phyloP scores from a whole-genome alignment of 2,797 vertebrate genomes.

The Chiroxiphia lanceolata region DNA sequence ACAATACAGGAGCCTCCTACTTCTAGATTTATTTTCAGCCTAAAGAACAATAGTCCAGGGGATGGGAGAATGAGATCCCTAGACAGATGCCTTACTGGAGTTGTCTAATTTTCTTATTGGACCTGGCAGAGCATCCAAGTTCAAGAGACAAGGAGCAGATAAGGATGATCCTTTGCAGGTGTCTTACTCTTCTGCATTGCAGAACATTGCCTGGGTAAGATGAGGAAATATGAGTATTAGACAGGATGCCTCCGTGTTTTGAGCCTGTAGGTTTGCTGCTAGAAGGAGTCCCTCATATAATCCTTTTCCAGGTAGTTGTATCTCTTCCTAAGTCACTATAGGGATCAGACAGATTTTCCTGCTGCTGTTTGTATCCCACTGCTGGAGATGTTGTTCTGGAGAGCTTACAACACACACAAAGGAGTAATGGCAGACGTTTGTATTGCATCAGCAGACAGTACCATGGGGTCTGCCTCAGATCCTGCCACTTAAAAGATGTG shows the following conservation, averaged over 20 bases:
- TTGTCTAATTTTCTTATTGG: background rate
- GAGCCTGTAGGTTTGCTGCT: background rate
- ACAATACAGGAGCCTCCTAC: background rate
- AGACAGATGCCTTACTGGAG: background rate
- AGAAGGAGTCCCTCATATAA: background rate
- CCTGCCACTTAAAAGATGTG: background rate
- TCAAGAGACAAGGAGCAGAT: background rate
- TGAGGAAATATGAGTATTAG: background rate
- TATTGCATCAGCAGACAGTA: background rate
- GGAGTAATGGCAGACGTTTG: background rate
- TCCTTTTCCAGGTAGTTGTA: background rate
- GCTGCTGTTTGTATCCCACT: background rate
- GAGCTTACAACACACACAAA: background rate
- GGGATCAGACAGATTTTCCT: background rate
- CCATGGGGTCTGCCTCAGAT: background rate
- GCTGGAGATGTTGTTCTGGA: background rate
- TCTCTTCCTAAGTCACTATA: background rate
- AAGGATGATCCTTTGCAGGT: background rate
- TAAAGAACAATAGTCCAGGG: background rate
- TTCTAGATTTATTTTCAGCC: slow-evolving; percentile 5
- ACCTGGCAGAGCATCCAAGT: background rate
- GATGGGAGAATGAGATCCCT: background rate
- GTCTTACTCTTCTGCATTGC: background rate
- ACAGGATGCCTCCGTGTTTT: background rate
- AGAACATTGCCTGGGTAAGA: background rate